Percentiles rank a stretch among this genome's conserved stretches.
phyloP scores from a whole-genome alignment of 2,888 invertebrate genomes.

The Ditylenchus weischeri region DNA sequence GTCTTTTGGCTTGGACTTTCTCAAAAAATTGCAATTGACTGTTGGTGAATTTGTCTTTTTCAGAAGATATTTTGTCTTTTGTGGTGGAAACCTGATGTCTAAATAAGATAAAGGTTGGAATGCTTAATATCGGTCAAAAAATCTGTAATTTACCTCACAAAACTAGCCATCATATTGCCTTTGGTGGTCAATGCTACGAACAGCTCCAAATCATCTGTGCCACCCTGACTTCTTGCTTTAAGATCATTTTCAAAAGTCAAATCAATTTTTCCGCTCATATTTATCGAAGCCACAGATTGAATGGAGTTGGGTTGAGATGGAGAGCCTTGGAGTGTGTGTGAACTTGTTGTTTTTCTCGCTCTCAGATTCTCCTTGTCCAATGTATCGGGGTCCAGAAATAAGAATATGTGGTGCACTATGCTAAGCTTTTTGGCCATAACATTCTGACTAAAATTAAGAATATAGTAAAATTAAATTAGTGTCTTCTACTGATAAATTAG shows the following conservation, averaged over 20 bases:
- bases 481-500: no score
- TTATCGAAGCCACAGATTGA: conserved; percentile 4
- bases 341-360: not conserved
- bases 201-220: not conserved
- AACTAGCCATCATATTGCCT: not conserved
- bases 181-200: not conserved
- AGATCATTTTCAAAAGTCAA: not conserved
- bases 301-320: not conserved
- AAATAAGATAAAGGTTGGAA: not conserved
- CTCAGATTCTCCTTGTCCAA: conserved; percentile 1
- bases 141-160: not conserved
- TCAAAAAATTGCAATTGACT: not conserved
- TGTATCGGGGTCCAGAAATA: not conserved
- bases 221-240: not conserved
- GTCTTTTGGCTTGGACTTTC: not conserved
- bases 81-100: not conserved
- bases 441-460: no score
- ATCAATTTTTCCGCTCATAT: not conserved
- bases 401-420: conserved; percentile 11
- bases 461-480: no score
- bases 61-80: not conserved
- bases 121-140: not conserved
- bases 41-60: not conserved
- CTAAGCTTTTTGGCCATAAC: no score
- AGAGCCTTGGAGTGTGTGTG: no score